Base-by-base conservation (phyloP, 2,113 vertebrate genomes). In the Atractosteus spatula region DNA sequence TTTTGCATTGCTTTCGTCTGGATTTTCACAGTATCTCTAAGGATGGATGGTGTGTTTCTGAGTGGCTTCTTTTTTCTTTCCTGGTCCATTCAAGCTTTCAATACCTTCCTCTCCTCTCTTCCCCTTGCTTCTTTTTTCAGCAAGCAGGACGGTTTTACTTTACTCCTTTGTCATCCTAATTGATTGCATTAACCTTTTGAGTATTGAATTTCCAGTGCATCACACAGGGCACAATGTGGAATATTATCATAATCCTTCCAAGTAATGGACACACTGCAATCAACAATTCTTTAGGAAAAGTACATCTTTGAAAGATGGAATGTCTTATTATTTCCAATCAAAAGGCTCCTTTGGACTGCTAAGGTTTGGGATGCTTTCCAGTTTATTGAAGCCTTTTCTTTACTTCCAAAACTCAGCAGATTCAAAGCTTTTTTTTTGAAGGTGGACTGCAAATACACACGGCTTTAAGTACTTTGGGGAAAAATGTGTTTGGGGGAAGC, bases 141-240 rank as follows among this genome's bases (percentile, higher is more conserved):
- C 93, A 83, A 95, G 95, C 95, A 95, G 91, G 91, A 95, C 95
- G 94, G 94, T 94, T 97, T 97, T 95, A 95, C 95, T 97, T 97
- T 92, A 96, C 95, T 97, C 96, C 95, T 96, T 96, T 96, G 96
- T 98, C 96, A 97, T 97, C 96, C 94, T 98, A 98, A 98, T 98
- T 98, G 96, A 98, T 98, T 98, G 95, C 96, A 98, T 98, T 98
- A 98, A 98, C 96, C 96, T 98, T 98, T 98, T 96, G 95, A 94
- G 96, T 98, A 98, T 98, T 97, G 96, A 95, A 98, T 98, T 98
- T 98, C 95, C 94, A 93, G 89, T 93, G 96, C 96, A 94, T 95
- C 94, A 93, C 94, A 94, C 93, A 91, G 96, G 94, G 96, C 94
- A 95, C 93, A 85, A 95, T 92, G 95, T 92, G 92, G 95, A 97